Evolutionary conservation across 2,888 invertebrate genomes (phyloP), one percentile per base, ranked within the genome.

Genomic region (Phyllotreta striolata): DNA sequence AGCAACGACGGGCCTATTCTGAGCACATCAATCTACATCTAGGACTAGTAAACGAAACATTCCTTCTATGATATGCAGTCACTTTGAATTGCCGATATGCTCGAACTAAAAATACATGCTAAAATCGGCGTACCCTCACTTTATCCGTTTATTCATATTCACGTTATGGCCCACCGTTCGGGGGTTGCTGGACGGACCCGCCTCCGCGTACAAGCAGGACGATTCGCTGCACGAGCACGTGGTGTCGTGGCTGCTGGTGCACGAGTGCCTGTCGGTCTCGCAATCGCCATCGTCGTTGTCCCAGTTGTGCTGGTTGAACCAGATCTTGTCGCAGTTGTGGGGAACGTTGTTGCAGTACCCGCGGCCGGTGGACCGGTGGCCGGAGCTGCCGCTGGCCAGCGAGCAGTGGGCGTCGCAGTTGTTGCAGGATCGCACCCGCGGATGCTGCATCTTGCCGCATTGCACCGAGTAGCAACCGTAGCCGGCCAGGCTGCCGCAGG

Each of bases 221-320:
- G 87, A 86, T 73, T 87, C 87, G 75, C 87, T 87, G 78, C 87
- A 88, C 37, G 87, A 87, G 77, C 87, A 88, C 56, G 84, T 83
- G 1, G 87, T 87, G 72, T 87, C 87, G 71, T 83, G 83, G 67
- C 82, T 82, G 65, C 82, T 76, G 76, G 83, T 70, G 81, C 85
- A 80, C 77, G 85, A 80, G 70, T 82, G 81, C 72, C 80, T 77
- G 66, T 82, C 83, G 56, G 83, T 84, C 69, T 85, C 85, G 46
- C 77, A 78, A 72, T 84, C 84, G 14, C 77, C 79, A 62, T 80
- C 80, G n/a, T 77, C 77, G 51, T 79, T 80, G n/a, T 80, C 80
- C 80, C 81, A 81, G 65, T 75, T 75, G 57, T 74, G 74, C 58
- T 77, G 77, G 61, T 75, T 77, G 55, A 73, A 76, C 78, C 80